Conservation (phyloP, 23 tunicate genomes). For the Phallusia fumigata region DNA sequence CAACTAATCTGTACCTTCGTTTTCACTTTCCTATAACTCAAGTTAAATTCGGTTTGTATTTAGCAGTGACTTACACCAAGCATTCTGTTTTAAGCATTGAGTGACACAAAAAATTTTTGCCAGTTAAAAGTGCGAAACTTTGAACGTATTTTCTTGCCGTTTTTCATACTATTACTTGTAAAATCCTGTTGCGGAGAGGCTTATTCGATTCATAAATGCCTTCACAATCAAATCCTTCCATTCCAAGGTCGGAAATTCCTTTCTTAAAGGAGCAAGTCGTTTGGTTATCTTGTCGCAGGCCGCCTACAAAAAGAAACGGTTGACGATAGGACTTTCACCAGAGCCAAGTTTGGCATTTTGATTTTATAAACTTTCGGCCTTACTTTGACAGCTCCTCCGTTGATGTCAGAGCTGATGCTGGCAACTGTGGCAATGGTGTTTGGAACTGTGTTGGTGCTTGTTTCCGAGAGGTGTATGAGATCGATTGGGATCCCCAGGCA, state of each 20-base stretch:
- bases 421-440: conserved; percentile 84
- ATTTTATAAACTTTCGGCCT: no score
- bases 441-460: conserved; percentile 83
- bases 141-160: no score
- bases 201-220: conserved; percentile 61
- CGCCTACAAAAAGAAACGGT: conserved; percentile 15
- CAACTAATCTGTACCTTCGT: no score
- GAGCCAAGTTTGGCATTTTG: neutral
- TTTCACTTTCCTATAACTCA: no score
- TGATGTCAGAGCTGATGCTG: conserved; percentile 68
- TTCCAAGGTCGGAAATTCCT: conserved; percentile 28
- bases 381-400: conserved; percentile 93
- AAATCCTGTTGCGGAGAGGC: conserved; percentile 32
- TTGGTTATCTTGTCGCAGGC: conserved; percentile 65
- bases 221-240: conserved; percentile 56
- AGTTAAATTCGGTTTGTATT: no score
- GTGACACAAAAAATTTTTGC: no score
- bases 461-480: conserved; percentile 61
- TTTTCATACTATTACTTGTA: conserved; percentile 73
- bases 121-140: no score
- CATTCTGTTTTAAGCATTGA: no score
- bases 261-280: conserved; percentile 50
- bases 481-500: conserved; percentile 69
- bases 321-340: neutral
- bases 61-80: no score